These are phyloP conservation scores for Phanerotoma sp. DNA, from an alignment of 2,888 invertebrate genomes.

Conservation along the genomic window DNA sequence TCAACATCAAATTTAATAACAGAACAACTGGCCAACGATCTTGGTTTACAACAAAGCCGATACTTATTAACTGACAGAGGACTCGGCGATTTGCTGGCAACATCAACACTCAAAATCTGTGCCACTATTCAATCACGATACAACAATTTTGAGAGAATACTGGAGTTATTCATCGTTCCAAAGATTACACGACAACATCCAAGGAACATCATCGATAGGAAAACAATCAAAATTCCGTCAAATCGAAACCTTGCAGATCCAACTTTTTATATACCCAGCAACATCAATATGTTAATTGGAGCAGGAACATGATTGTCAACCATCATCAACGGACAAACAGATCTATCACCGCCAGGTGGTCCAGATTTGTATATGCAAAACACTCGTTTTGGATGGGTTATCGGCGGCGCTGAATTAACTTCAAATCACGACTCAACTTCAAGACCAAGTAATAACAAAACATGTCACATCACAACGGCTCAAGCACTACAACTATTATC, in stretches of 20 bases:
- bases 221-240: neutral
- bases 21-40: too few species aligned
- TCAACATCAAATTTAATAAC: too few species aligned
- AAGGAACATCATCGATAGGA: conserved; percentile 13
- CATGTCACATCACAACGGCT: neutral
- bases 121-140: too few species aligned
- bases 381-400: conserved; percentile 21
- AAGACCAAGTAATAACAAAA: neutral
- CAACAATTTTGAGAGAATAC: too few species aligned
- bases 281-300: conserved; percentile 17
- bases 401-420: conserved; percentile 7
- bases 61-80: too few species aligned
- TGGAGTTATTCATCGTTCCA: too few species aligned
- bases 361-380: conserved; percentile 19
- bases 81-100: too few species aligned
- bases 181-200: conserved; percentile 3
- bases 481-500: neutral
- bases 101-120: too few species aligned
- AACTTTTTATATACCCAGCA: conserved; percentile 20
- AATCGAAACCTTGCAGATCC: conserved; percentile 23
- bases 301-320: conserved; percentile 14
- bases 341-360: conserved; percentile 6
- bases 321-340: conserved; percentile 13
- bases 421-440: neutral
- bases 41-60: too few species aligned